phyloP scores from a whole-genome alignment of 1,140 invertebrate species.

The Camponotus floridanus region DNA sequence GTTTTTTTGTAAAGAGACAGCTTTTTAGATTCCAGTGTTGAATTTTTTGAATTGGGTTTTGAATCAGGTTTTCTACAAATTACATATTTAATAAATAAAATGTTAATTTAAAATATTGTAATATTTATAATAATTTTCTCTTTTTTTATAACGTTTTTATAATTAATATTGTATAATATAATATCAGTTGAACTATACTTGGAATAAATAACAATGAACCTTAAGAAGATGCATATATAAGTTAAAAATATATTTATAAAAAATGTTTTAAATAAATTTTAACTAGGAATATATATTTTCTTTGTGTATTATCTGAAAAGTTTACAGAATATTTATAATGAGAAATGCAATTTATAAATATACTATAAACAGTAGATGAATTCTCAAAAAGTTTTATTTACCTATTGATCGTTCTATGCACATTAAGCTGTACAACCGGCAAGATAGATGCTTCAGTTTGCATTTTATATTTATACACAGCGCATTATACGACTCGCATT shows the following conservation, averaged over 20 bases:
- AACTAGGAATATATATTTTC: neutral
- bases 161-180: neutral
- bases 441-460: constrained; percentile 83
- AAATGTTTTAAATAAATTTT: neutral
- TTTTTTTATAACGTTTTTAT: constrained; percentile 13
- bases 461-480: constrained; percentile 79
- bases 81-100: constrained; percentile 34
- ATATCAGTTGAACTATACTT: neutral
- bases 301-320: neutral
- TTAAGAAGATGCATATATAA: neutral
- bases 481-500: constrained; percentile 56
- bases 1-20: constrained; percentile 73
- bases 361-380: neutral
- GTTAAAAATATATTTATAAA: neutral
- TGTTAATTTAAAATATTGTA: neutral
- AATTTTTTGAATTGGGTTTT: constrained; percentile 80
- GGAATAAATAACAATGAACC: neutral
- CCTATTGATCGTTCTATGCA: constrained; percentile 78
- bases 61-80: constrained; percentile 80
- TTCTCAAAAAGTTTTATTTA: constrained; percentile 69
- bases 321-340: neutral
- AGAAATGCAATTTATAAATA: neutral
- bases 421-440: constrained; percentile 81
- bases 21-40: constrained; percentile 72
- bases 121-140: neutral